These are phyloP conservation scores for Willowsia nigromaculata DNA, from an alignment of 2,888 invertebrate species.

Conservation along the genomic window DNA sequence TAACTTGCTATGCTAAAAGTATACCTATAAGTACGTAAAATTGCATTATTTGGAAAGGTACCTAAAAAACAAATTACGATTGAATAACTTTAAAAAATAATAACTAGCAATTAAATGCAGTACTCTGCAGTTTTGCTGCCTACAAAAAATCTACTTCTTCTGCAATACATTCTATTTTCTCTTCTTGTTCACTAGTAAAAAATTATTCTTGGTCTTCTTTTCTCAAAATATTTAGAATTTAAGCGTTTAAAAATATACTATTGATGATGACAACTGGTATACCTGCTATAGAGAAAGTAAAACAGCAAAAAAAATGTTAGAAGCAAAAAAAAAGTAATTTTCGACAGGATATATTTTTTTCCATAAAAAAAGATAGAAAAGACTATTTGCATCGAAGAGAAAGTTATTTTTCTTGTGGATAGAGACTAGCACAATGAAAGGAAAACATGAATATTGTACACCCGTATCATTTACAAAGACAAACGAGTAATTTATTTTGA, in stretches of 20 bases:
- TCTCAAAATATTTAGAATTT: neutral
- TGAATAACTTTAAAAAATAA: neutral
- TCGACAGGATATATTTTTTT: conserved; percentile 51
- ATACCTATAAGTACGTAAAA: too few species aligned
- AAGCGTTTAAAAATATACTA: conserved; percentile 2
- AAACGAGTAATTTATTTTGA: neutral
- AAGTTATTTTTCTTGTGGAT: conserved; percentile 3
- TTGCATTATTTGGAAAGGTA: conserved; percentile 64
- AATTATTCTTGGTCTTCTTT: neutral
- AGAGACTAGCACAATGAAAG: neutral
- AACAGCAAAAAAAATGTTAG: neutral
- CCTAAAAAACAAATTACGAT: conserved; percentile 46
- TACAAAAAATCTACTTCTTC: conserved; percentile 3
- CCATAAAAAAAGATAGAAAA: conserved; percentile 34
- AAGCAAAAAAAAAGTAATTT: conserved; percentile 21
- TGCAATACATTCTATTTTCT: neutral
- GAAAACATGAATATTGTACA: neutral
- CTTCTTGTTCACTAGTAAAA: neutral
- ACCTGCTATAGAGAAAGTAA: conserved; percentile 64
- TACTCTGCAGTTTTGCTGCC: conserved; percentile 62
- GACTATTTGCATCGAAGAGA: conserved; percentile 28
- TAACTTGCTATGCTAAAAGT: too few species aligned
- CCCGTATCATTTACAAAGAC: conserved; percentile 19
- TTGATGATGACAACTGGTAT: conserved; percentile 69
- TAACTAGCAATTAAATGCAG: conserved; percentile 19